Conservation (phyloP, 2,888 invertebrate genomes). For the Phengaris alcon region DNA sequence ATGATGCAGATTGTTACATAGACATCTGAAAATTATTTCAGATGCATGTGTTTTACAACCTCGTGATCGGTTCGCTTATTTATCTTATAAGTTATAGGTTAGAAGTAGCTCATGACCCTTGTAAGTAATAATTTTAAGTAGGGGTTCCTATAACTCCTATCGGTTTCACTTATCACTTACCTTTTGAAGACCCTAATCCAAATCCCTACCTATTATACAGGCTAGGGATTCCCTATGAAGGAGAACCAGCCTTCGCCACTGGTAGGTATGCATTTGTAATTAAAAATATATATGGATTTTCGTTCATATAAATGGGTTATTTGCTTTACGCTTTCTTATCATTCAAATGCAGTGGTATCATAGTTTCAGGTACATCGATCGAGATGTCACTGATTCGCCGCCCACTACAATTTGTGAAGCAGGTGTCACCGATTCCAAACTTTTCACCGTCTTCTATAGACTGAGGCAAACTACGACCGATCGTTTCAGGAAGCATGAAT, state of each 20-base stretch:
- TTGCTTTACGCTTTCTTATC: slow-evolving; percentile 54
- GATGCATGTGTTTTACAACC: neutral
- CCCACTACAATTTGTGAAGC: slow-evolving; percentile 83
- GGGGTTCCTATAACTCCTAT: neutral
- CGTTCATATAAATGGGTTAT: neutral
- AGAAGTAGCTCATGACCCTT: neutral
- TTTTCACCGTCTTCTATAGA: slow-evolving; percentile 90
- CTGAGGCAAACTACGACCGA: slow-evolving; percentile 89
- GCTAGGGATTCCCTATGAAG: no score
- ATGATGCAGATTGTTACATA: neutral
- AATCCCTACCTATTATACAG: no score
- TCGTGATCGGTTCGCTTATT: neutral
- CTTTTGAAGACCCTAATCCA: no score
- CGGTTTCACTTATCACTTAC: no score
- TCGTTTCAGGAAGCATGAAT: slow-evolving; percentile 88
- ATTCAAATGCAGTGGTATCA: slow-evolving; percentile 64
- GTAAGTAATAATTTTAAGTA: neutral
- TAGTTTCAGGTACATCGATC: slow-evolving; percentile 65
- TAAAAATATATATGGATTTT: neutral
- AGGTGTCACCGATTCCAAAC: slow-evolving; percentile 90
- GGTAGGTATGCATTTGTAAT: neutral
- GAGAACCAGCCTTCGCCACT: no score
- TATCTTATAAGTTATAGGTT: neutral
- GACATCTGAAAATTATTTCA: neutral
- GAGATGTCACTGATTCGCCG: slow-evolving; percentile 62